Conservation (phyloP, 2,113 vertebrate species). For the Accipiter cooperii region DNA sequence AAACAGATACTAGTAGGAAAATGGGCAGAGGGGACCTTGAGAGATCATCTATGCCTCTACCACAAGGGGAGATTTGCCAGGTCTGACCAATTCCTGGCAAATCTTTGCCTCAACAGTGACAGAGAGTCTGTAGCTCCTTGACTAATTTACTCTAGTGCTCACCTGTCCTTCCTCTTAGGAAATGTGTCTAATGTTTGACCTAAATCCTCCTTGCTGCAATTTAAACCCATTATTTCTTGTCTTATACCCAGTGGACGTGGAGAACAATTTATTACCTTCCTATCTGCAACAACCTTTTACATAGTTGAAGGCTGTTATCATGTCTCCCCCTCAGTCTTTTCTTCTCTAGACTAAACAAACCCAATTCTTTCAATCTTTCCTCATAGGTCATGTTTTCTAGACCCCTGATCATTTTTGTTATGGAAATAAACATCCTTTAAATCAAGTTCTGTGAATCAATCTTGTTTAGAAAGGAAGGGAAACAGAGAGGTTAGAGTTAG, state of each 20-base stretch:
- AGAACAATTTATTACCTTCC: conserved; percentile 69
- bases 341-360: conserved; percentile 70
- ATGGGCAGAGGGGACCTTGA: not conserved
- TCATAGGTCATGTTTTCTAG: conserved; percentile 69
- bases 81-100: not conserved
- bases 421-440: conserved; percentile 69
- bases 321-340: conserved; percentile 67
- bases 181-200: conserved; percentile 22
- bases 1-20: not conserved
- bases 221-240: conserved; percentile 60
- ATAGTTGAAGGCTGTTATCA: conserved; percentile 69
- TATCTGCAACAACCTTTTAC: conserved; percentile 66
- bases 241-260: conserved; percentile 56
- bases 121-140: not conserved
- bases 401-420: conserved; percentile 67
- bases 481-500: conserved; percentile 55
- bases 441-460: conserved; percentile 66
- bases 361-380: conserved; percentile 69
- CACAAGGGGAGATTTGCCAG: not conserved
- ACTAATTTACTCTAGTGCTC: conserved; percentile 47
- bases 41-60: not conserved
- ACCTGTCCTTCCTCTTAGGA: conserved; percentile 61
- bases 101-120: not conserved
- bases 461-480: conserved; percentile 59
- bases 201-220: conserved; percentile 53